A percentile compares a stretch with the other conserved stretches of the same genome.
Evolutionary conservation across 2,888 invertebrate species (phyloP).

Genomic region (Athalia rosae): DNA sequence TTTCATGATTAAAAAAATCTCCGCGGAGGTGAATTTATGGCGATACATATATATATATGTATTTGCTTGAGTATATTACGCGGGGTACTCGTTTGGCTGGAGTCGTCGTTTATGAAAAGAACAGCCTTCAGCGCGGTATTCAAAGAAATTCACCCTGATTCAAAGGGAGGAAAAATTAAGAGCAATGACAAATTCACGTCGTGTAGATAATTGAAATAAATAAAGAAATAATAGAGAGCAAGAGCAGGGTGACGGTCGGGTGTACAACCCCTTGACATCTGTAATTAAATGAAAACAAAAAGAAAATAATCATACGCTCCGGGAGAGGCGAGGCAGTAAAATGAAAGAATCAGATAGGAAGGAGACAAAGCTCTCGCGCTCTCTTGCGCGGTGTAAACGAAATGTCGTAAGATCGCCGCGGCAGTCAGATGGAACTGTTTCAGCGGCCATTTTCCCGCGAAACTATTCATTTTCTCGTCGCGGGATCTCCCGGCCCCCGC

Average conservation of each 20-base stretch:
- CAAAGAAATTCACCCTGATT: slow-evolving; percentile 45
- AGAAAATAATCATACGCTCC: slow-evolving; percentile 72
- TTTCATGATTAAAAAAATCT: slow-evolving; percentile 32
- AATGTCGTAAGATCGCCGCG: slow-evolving; percentile 31
- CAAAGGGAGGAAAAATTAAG: slow-evolving; percentile 42
- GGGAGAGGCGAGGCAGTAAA: slow-evolving; percentile 69
- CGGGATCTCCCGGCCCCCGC: background rate
- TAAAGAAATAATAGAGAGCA: slow-evolving; percentile 67
- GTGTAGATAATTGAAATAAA: slow-evolving; percentile 72
- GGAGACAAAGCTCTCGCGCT: slow-evolving; percentile 68
- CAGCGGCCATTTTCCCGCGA: slow-evolving; percentile 13
- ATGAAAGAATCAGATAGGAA: slow-evolving; percentile 71
- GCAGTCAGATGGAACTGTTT: slow-evolving; percentile 1
- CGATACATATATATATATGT: background rate
- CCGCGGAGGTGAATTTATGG: slow-evolving; percentile 1
- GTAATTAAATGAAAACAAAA: slow-evolving; percentile 74
- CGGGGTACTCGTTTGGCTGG: slow-evolving; percentile 37
- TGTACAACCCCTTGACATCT: slow-evolving; percentile 72
- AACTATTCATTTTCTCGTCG: background rate
- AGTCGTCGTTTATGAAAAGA: slow-evolving; percentile 42
- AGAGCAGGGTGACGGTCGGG: slow-evolving; percentile 40
- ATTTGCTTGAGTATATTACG: slow-evolving; percentile 12
- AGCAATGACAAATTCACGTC: slow-evolving; percentile 71
- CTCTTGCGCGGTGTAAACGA: slow-evolving; percentile 30
- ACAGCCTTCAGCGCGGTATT: slow-evolving; percentile 36